Evolutionary conservation across 2,888 invertebrate species (phyloP), one percentile per base, ranked within the genome.

Genomic region (Minunthozetes semirufus): DNA sequence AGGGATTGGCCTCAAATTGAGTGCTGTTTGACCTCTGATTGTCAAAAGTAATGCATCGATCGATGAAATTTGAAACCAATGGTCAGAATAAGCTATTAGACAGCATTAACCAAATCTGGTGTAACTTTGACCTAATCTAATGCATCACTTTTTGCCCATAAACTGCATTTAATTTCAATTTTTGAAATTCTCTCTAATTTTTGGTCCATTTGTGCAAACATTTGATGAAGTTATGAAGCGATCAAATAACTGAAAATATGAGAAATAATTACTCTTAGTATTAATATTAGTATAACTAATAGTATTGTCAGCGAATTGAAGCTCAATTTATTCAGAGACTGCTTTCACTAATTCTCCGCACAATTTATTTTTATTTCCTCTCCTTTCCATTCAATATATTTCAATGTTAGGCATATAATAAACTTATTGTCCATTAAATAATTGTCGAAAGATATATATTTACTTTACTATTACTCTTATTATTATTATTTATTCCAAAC

Each of bases 321-420:
- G 27, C 29, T 63, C 29, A 63, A 13, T 22, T 63, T 63, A 63
- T 63, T 63, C 61, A 33, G n/a, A 22, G 33, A 19, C 15, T 19
- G 38, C 25, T 68, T 68, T 68, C 42, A 68, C 42, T 68, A 33
- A 68, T 46, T 15, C 6, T n/a, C 38, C 46, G 68, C 11, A 68
- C 42, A 68, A 68, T 68, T 68, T 68, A 68, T 42, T 68, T 63
- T 68, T n/a, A 68, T 68, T 68, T 68, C 68, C 68, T 68, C 42
- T 68, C 42, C 38, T 46, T 68, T 68, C 22, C 68, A 68, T 38
- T 68, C 42, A 68, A 46, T 68, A 25, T 68, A 68, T 68, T 68
- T 68, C 22, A 68, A 46, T 42, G 38, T 42, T 68, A 68, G 38
- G 22, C 42, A 68, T 68, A 68, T 68, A 13, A 68, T 68, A 19